Percentiles rank a stretch among this genome's conserved stretches.
These are phyloP conservation scores for Phorcus lineatus DNA, from an alignment of 2,888 invertebrate species.

Conservation along the genomic window DNA sequence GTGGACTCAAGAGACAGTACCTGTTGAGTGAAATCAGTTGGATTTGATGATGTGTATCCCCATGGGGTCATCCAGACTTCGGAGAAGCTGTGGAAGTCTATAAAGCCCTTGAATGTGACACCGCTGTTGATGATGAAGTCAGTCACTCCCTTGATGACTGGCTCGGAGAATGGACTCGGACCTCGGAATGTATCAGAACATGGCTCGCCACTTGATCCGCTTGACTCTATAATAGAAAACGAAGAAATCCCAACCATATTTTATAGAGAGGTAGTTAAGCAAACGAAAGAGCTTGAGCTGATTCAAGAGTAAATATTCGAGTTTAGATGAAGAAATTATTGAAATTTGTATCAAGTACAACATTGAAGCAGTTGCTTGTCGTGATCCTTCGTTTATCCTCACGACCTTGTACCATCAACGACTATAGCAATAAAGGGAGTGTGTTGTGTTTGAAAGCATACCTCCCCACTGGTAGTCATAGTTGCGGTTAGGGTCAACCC, in stretches of 20 bases:
- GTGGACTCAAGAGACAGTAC: too few species aligned
- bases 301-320: too few species aligned
- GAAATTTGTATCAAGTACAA: too few species aligned
- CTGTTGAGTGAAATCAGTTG: slow-evolving; percentile 25
- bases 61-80: slow-evolving; percentile 78
- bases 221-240: slow-evolving; percentile 68
- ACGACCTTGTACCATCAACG: too few species aligned
- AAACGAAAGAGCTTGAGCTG: too few species aligned
- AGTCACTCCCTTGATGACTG: slow-evolving; percentile 85
- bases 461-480: slow-evolving; percentile 87
- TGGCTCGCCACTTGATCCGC: slow-evolving; percentile 87
- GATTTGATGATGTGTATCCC: slow-evolving; percentile 67
- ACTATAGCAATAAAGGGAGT: not conserved
- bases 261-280: too few species aligned
- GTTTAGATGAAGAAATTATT: too few species aligned
- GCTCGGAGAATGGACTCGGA: slow-evolving; percentile 83
- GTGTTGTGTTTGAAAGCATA: slow-evolving; percentile 37
- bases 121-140: slow-evolving; percentile 77
- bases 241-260: not conserved
- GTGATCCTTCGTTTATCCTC: too few species aligned
- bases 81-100: slow-evolving; percentile 86
- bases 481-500: slow-evolving; percentile 87
- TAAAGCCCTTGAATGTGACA: slow-evolving; percentile 76
- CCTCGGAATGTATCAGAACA: slow-evolving; percentile 91
- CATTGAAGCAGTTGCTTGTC: too few species aligned